Base-by-base conservation (phyloP, 2,113 vertebrate species). In the Megaceryle maxima region DNA sequence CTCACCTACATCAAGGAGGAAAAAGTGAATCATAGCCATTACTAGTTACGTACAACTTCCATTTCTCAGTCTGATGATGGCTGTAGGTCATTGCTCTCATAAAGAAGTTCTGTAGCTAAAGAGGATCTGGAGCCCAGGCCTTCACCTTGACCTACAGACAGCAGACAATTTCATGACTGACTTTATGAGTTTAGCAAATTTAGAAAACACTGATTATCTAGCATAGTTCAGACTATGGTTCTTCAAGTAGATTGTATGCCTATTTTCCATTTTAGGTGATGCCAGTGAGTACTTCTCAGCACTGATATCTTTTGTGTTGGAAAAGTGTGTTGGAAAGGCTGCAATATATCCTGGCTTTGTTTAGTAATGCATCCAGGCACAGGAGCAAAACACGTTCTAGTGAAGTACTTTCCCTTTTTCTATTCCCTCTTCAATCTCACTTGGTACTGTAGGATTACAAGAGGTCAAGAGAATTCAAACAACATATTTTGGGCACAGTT, bases 1-100 rank as follows among this genome's bases (percentile, higher is more conserved):
- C 95, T 99, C 99, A 62, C 99, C 99, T 99, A 94, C 84, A 90
- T 15, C 37, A 74, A 83, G 31, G 63, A 88, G 14, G n/a, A 68
- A 68, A 74, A 84, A 68, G 22, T 41, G 16, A 86, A 93, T 26
- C 5, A 3, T 7, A 83, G 62, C 41, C 25, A 68, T 59, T 35
- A 87, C 21, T 62, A 44, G 70, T 26, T 82, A 53, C 1, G 1
- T 43, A 44, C 17, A 81, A 53, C 33, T 87, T 69, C 14, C 56
- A 35, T 59, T 80, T 72, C 75, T 22, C 25, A 31, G 20, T 46
- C 37, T 85, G 55, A 67, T 44, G 26, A 50, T 0, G 5, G 66
- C 26, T 37, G 7, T 3, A 84, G 20, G 35, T 29, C 46, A 73
- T 7, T 0, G 2, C 5, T 74, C 26, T 66, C 41, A 66, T 39